phyloP scores from a whole-genome alignment of 1,140 invertebrate species.

The Berghia stephanieae region DNA sequence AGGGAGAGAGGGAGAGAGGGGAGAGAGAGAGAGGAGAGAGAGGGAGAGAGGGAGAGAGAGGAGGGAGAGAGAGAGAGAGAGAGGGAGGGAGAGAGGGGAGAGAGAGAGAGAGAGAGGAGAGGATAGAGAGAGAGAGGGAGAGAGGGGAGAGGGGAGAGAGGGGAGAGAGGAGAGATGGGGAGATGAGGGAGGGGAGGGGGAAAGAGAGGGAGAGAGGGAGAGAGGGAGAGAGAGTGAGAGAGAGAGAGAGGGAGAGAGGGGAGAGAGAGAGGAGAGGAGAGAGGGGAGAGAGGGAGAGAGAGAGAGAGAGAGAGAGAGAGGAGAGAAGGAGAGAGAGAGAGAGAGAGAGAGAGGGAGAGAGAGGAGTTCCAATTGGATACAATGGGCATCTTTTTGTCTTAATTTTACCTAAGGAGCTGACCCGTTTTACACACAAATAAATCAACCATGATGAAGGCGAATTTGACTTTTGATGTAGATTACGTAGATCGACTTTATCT shows the following conservation, averaged over 20 bases:
- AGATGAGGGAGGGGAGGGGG: conserved; percentile 11
- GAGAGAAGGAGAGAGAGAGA: not conserved
- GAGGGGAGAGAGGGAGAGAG: not conserved
- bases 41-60: not conserved
- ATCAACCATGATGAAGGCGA: too few species aligned
- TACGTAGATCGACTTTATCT: too few species aligned
- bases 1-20: not conserved
- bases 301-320: too few species aligned
- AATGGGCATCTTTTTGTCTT: not conserved
- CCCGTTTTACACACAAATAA: too few species aligned
- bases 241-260: not conserved
- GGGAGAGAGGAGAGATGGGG: not conserved
- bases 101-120: not conserved
- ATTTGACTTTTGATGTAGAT: too few species aligned
- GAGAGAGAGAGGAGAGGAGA: not conserved
- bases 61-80: not conserved
- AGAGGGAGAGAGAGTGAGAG: not conserved
- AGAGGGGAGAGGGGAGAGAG: not conserved
- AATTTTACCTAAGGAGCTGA: too few species aligned
- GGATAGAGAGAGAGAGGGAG: conserved; percentile 11
- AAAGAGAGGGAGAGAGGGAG: conserved; percentile 22
- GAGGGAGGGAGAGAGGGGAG: not conserved
- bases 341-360: not conserved
- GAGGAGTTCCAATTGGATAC: not conserved
- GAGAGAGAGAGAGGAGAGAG: not conserved